Base-by-base conservation (phyloP, 1,140 invertebrate genomes). In the Eurosta solidaginis region DNA sequence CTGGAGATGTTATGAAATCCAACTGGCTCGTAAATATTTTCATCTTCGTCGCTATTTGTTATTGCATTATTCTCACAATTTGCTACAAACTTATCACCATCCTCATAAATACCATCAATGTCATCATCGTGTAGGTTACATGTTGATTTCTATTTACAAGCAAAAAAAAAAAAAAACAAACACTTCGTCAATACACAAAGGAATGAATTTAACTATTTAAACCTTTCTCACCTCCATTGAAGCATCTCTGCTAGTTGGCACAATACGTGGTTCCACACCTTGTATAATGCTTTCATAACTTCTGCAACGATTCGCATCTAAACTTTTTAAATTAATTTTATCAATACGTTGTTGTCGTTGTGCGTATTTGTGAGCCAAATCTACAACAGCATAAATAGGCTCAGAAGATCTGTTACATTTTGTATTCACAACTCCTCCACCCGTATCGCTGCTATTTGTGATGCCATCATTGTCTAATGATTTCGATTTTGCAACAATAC, bases 1-100 rank as follows among this genome's bases (percentile, higher is more conserved):
- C 7, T 77, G 3, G 12, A 12, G 14, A 52, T 54, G 20, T 74
- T n/a, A 2, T 68, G n/a, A 10, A 68, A 68, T 68, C 74, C 78
- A 36, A 81, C 80, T 22, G 80, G 80, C 40, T 81, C 80, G 49
- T 81, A 81, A 29, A 81, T 81, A 54, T 81, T 81, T 42, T 81
- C 76, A 33, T 76, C 74, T 3, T 77, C 79, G 3, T 77, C 74
- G 22, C 20, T 25, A 27, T 29, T 17, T 22, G 59, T 10, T 12
- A 22, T 22, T 36, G 2, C n/a, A 22, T n/a, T 47, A 36, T 47
- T 76, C 12, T 52, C 27, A 47, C 45, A 49, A n/a, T 33, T 63
- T 25, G 20, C 4, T 12, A 17, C 25, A 74, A 78, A 78, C 14
- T 45, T 68, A 63, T 79, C 78, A 45, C 74, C 78, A 79, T 79